Evolutionary conservation across 2,113 vertebrate genomes (phyloP).

Genomic region (Thalassarche chlororhynchos): DNA sequence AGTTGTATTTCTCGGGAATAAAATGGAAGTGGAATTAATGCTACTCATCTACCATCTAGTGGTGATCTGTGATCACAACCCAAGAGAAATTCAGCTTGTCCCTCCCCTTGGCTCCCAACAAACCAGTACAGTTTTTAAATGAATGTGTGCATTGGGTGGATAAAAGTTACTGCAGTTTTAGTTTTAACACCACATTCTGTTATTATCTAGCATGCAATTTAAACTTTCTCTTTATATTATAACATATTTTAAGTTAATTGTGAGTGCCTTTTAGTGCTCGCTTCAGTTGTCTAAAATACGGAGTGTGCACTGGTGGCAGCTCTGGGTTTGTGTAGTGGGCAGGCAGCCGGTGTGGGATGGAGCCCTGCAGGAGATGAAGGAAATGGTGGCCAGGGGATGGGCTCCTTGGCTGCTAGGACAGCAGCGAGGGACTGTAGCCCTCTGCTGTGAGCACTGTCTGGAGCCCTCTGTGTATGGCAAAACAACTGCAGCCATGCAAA

Average conservation of each 20-base stretch:
- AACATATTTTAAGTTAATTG: background rate
- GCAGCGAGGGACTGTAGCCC: background rate
- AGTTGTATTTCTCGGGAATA: background rate
- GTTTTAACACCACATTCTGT: constrained; percentile 10
- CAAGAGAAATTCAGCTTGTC: background rate
- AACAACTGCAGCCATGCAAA: background rate
- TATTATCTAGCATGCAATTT: constrained; percentile 29
- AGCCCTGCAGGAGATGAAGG: background rate
- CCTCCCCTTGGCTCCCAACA: background rate
- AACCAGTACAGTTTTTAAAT: background rate
- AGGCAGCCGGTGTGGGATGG: background rate
- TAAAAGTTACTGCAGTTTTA: constrained; percentile 14
- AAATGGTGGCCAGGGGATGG: background rate
- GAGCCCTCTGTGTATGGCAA: background rate
- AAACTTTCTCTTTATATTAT: background rate
- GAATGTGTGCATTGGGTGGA: background rate
- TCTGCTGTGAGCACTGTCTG: background rate
- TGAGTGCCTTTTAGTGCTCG: background rate
- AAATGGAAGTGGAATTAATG: background rate
- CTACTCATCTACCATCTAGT: constrained; percentile 72
- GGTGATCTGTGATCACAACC: constrained; percentile 31
- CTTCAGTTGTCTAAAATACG: background rate
- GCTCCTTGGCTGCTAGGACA: background rate
- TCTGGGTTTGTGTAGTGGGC: background rate
- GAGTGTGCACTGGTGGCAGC: background rate